Percentiles rank a stretch among this genome's conserved stretches.
Conservation (phyloP, 2,888 invertebrate genomes). For the Rhamnusium bicolor region DNA sequence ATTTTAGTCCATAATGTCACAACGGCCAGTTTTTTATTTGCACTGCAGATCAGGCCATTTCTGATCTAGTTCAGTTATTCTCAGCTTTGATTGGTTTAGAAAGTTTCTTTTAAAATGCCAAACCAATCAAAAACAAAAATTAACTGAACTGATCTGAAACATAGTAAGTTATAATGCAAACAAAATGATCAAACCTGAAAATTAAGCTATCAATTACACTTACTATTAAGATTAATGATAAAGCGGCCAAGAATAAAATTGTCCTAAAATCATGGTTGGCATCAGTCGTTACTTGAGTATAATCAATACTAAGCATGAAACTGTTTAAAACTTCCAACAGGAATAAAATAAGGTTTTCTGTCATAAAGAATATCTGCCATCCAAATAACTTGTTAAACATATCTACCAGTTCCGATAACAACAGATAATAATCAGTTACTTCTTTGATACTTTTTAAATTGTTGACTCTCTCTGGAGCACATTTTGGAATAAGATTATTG, state of each 20-base stretch:
- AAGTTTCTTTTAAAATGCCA: no score
- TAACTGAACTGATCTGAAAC: no score
- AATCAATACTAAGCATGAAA: slow-evolving; percentile 40
- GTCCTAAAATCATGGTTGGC: slow-evolving; percentile 39
- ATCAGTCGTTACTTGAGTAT: slow-evolving; percentile 21
- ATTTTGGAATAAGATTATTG: slow-evolving; percentile 39
- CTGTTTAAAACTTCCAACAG: slow-evolving; percentile 40
- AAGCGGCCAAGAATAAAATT: slow-evolving; percentile 35
- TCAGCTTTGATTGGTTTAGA: no score
- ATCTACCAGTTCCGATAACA: slow-evolving; percentile 45
- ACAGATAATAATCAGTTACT: slow-evolving; percentile 44
- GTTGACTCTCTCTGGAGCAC: slow-evolving; percentile 30
- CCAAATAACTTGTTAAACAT: slow-evolving; percentile 49
- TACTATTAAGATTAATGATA: slow-evolving; percentile 39
- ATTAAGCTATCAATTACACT: no score
- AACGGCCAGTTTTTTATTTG: no score
- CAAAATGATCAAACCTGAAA: no score
- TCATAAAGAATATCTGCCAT: slow-evolving; percentile 47
- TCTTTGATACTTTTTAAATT: slow-evolving; percentile 45
- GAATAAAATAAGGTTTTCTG: slow-evolving; percentile 38
- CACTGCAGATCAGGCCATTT: no score
- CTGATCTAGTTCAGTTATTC: no score
- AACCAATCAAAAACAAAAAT: slow-evolving; percentile 8
- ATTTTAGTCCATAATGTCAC: no score
- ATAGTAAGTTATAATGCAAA: no score